Base-by-base conservation (phyloP, 2,888 invertebrate genomes). In the Bombyx huttoni region DNA sequence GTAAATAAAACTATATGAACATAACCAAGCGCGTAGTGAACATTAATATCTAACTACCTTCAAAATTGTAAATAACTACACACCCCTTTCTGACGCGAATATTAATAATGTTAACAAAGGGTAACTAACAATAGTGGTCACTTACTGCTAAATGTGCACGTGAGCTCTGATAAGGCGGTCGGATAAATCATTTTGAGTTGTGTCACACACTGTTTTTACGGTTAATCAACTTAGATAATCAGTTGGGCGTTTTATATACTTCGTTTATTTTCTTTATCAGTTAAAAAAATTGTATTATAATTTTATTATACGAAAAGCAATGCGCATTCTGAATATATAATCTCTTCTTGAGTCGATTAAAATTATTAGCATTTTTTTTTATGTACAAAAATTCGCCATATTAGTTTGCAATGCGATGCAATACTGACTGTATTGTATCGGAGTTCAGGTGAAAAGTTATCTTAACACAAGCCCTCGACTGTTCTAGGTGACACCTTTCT, bases 81-180 rank as follows among this genome's bases (percentile, higher is more conserved):
- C 24, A 24, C 24, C 24, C 24, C 24, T 24, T 24, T 24, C 24
- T 24, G 24, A 3, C 24, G 57, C 46, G 52, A 47, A 56, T 53
- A 55, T 61, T 65, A 67, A 67, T 67, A 60, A 59, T 50, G 52
- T 47, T 56, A 49, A 52, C 52, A 51, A 51, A 50, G 53, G 53
- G 54, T 49, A 34, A 13, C 46, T 52, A 52, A 54, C 52, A 52
- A 48, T 50, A 47, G 52, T 52, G 56, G 56, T 56, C 56, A 56
- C 51, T 53, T 47, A 52, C 46, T 40, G 47, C 49, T 40, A 24
- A 50, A 49, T 13, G 50, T 46, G 33, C 40, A 35, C 34, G 49
- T 40, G 8, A 40, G 9, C 40, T 40, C 40, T 40, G 52, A 54
- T 49, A 56, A 47, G 49, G 52, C 35, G 50, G 50, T 51, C 50